phyloP scores from a whole-genome alignment of 2,113 vertebrate genomes.

The Pontoporia blainvillei region DNA sequence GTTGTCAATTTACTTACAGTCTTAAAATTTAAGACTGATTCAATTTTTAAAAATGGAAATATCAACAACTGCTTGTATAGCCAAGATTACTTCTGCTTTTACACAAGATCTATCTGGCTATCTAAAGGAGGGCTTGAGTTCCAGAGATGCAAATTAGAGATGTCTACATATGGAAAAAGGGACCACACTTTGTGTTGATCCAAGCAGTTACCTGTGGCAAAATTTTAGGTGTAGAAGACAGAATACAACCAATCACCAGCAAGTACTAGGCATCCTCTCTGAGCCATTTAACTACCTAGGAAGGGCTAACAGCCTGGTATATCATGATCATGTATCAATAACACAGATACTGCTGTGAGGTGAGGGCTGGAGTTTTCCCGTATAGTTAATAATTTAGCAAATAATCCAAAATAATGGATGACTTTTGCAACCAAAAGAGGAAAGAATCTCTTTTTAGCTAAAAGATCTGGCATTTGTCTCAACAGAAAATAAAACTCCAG shows the following conservation, averaged over 20 bases:
- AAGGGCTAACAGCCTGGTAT: background rate
- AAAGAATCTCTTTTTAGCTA: background rate
- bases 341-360: background rate
- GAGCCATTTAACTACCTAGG: background rate
- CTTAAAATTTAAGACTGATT: slow-evolving; percentile 24
- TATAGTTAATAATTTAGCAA: slow-evolving; percentile 19
- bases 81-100: background rate
- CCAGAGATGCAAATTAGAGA: background rate
- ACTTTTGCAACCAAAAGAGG: slow-evolving; percentile 3
- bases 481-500: background rate
- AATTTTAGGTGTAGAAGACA: background rate
- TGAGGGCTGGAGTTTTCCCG: background rate
- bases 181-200: background rate
- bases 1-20: slow-evolving; percentile 22
- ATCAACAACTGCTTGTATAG: background rate
- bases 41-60: background rate
- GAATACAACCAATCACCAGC: background rate
- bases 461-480: background rate
- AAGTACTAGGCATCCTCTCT: background rate
- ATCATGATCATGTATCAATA: background rate
- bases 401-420: slow-evolving; percentile 31
- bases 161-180: background rate
- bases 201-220: background rate
- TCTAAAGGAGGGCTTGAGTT: background rate
- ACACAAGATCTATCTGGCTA: background rate